Conservation (phyloP, 2,113 vertebrate genomes). For the Setophaga petechia region DNA sequence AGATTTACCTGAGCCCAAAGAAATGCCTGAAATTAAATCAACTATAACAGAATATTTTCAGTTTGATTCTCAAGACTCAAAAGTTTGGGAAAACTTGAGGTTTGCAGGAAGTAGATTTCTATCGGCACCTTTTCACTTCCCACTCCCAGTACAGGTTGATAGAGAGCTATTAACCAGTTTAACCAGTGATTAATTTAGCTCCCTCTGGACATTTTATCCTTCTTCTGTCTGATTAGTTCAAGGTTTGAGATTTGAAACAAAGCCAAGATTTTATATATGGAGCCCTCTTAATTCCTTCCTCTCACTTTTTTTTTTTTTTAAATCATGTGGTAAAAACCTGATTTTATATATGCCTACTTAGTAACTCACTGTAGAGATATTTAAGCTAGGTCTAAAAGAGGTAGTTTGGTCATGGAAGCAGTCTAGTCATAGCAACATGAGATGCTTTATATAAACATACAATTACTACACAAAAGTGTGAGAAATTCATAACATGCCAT, state of each 20-base stretch:
- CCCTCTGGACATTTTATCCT: background rate
- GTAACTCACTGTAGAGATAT: background rate
- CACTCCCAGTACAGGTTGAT: background rate
- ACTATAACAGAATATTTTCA: background rate
- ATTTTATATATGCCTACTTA: slow-evolving; percentile 9
- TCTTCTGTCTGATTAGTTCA: slow-evolving; percentile 13
- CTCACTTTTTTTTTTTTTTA: background rate
- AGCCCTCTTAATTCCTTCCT: slow-evolving; percentile 64
- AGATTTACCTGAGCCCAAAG: background rate
- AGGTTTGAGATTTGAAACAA: slow-evolving; percentile 30
- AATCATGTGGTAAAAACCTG: slow-evolving; percentile 32
- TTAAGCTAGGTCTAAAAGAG: background rate
- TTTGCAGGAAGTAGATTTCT: background rate
- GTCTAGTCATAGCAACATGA: background rate
- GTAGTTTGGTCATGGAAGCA: background rate
- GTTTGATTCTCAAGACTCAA: background rate
- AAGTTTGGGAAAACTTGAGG: background rate
- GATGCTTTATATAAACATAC: background rate
- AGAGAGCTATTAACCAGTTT: background rate
- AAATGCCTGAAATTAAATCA: background rate
- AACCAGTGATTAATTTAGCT: slow-evolving; percentile 6
- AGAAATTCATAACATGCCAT: background rate
- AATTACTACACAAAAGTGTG: background rate
- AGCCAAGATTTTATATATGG: slow-evolving; percentile 39
- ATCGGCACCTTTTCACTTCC: background rate